Evolutionary conservation across 2,888 invertebrate species (phyloP), one percentile per base, ranked within the genome.

Genomic region (Diaphora mendica): DNA sequence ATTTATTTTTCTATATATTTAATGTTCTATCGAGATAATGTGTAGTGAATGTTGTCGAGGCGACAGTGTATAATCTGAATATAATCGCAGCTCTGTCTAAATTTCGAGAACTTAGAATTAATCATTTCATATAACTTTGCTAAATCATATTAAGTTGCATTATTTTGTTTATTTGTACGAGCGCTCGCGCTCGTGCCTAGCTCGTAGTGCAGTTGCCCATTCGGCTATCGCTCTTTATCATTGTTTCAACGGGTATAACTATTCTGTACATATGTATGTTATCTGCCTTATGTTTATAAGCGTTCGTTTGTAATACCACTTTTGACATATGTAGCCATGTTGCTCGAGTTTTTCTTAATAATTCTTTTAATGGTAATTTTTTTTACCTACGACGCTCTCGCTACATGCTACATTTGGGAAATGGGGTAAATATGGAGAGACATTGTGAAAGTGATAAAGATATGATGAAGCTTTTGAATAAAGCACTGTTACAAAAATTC

Each of bases 361-460:
- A 84, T 80, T 91, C 92, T 91, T 91, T 91, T 91, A 93, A 91
- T 91, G 81, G 92, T 93, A 79, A 55, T 81, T 90, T 86, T 85
- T 90, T 91, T 93, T 92, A 93, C 92, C 91, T 92, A 90, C 88
- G 88, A 93, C 90, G 91, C 94, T 94, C 93, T 91, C 90, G 94
- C 94, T 91, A 95, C 95, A 91, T 96, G 96, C 96, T 96, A 96
- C 96, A 96, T 96, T 89, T 96, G 96, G 95, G 96, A 96, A 96
- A 95, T 95, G 96, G 97, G 97, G 97, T 97, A 97, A 96, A 95
- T 96, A 96, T 96, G 96, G 96, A 96, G 96, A 96, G 96, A 96
- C 96, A 96, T 96, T 96, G 96, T 96, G 96, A 96, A 95, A 95
- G 93, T 95, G 95, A 95, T 95, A 94, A 95, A 94, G 94, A 95